A percentile compares a stretch with the other conserved stretches of the same genome.
phyloP scores from a whole-genome alignment of 1,140 invertebrate genomes.

The Maniola jurtina region DNA sequence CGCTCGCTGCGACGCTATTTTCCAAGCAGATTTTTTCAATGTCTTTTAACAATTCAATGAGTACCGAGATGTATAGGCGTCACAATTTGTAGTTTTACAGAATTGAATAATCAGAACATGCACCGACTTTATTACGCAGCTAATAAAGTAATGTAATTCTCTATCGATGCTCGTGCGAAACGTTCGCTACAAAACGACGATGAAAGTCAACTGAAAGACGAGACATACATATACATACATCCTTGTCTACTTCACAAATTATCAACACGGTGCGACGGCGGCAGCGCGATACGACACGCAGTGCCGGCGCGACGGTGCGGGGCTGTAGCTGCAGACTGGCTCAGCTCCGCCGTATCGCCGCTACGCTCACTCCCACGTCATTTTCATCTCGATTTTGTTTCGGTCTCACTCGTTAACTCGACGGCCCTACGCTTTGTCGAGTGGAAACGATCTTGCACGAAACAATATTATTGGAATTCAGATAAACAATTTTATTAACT shows the following conservation, averaged over 20 bases:
- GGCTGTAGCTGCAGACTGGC: conserved; percentile 47
- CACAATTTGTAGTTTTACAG: conserved; percentile 32
- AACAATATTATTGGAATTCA: conserved; percentile 46
- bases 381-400: conserved; percentile 48
- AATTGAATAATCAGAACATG: conserved; percentile 43
- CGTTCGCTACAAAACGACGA: conserved; percentile 76
- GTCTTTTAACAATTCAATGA: conserved; percentile 36
- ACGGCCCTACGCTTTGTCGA: conserved; percentile 49
- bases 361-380: conserved; percentile 61
- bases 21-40: conserved; percentile 33
- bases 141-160: conserved; percentile 69
- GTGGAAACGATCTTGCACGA: conserved; percentile 48
- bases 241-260: conserved; percentile 74
- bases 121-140: conserved; percentile 70
- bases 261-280: conserved; percentile 64
- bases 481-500: conserved; percentile 37
- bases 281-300: conserved; percentile 59
- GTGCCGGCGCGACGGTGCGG: conserved; percentile 41
- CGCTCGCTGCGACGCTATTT: conserved; percentile 63
- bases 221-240: conserved; percentile 75
- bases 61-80: conserved; percentile 14
- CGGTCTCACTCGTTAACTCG: conserved; percentile 62
- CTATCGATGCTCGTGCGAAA: conserved; percentile 72
- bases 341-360: conserved; percentile 51
- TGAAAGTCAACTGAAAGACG: conserved; percentile 78